Evolutionary conservation across 1,140 invertebrate genomes (phyloP), one percentile per base, ranked within the genome.

Genomic region (Neodiprion fabricii): DNA sequence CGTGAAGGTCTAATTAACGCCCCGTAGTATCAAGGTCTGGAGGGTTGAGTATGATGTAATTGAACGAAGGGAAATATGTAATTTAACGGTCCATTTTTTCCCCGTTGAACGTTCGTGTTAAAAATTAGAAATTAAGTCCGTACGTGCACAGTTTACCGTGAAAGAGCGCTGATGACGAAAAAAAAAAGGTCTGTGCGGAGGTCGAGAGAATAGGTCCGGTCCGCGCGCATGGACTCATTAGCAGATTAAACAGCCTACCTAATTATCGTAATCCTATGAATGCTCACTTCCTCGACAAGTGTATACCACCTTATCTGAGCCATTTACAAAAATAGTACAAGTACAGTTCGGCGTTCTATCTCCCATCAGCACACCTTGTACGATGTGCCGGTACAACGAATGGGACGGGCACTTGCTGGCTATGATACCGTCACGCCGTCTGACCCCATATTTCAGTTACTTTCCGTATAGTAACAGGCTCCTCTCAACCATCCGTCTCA

Each of bases 251-350:
- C 53, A 61, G 53, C 53, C 53, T 61, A 61, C 53, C 53, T 61
- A 61, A 17, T 61, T 61, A 61, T 61, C 53, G 67, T 69, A 69
- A 69, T 69, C 21, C 7, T 47, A 69, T 69, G 17, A 69, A 69
- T 47, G 67, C 21, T 21, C 67, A 47, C 23, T 69, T 69, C 67
- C 67, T 69, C 67, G 67, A 69, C 67, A 69, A 69, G 67, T 12
- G 40, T 69, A 69, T 14, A 21, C 67, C 12, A 12, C 21, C 67
- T 69, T 69, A 69, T 69, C 67, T 69, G 11, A 21, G 21, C 14
- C 40, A 69, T 69, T 69, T 69, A 69, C 67, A 11, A 69, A 69
- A 69, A 69, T 69, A 69, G 67, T 69, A 69, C 23, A 69, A 14
- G 61, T 47, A 61, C 9, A 23, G 40, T 69, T 14, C 61, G 61